A percentile compares a stretch with the other conserved stretches of the same genome.
phyloP scores from a whole-genome alignment of 2,888 invertebrate genomes.

The Drosophila melanosoma region DNA sequence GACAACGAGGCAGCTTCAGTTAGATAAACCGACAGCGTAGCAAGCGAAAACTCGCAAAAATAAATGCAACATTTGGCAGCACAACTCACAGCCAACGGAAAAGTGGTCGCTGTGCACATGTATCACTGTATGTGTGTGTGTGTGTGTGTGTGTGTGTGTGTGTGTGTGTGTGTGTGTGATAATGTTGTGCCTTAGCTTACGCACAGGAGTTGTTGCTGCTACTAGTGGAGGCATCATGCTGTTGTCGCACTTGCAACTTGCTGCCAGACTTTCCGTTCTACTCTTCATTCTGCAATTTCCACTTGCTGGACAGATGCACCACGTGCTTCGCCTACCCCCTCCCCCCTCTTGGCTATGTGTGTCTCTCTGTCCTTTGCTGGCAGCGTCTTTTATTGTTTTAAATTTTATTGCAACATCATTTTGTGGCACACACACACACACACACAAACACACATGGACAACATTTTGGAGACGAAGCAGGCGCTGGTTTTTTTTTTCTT shows the following conservation, averaged over 20 bases:
- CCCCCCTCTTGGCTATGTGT: slow-evolving; percentile 6
- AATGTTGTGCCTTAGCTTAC: slow-evolving; percentile 50
- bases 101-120: slow-evolving; percentile 62
- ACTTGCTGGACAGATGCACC: slow-evolving; percentile 47
- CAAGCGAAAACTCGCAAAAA: slow-evolving; percentile 76
- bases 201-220: slow-evolving; percentile 42
- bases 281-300: slow-evolving; percentile 63
- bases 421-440: slow-evolving; percentile 60
- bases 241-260: slow-evolving; percentile 47
- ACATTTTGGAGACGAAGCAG: slow-evolving; percentile 11
- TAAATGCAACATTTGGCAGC: slow-evolving; percentile 82
- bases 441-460: slow-evolving; percentile 21
- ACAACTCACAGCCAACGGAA: slow-evolving; percentile 74
- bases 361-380: slow-evolving; percentile 36
- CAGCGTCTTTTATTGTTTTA: slow-evolving; percentile 76
- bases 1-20: slow-evolving; percentile 20
- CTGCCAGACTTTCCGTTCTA: slow-evolving; percentile 34
- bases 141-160: slow-evolving; percentile 13
- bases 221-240: slow-evolving; percentile 48
- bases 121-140: slow-evolving; percentile 2
- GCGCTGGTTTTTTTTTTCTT: slow-evolving; percentile 51
- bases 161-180: slow-evolving; percentile 28
- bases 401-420: slow-evolving; percentile 81
- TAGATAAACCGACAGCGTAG: slow-evolving; percentile 32
- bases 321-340: neutral